Conservation (phyloP, 1,140 invertebrate genomes). For the Heliconius hermathena region DNA sequence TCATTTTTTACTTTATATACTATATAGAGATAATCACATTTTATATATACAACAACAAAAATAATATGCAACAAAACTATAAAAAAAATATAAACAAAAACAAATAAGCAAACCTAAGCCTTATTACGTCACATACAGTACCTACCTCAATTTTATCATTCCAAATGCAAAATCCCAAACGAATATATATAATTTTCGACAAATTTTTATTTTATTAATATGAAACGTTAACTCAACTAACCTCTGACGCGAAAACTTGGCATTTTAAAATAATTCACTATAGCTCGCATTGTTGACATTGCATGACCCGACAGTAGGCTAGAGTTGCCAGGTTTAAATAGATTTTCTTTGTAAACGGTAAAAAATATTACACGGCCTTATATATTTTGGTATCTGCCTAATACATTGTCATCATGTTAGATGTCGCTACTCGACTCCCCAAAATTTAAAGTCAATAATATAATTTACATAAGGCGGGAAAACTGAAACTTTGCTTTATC, state of each 20-base stretch:
- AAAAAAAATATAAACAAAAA: not conserved
- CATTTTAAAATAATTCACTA: slow-evolving; percentile 18
- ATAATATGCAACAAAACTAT: not conserved
- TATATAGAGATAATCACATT: no score
- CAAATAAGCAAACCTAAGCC: slow-evolving; percentile 10
- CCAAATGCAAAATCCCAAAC: slow-evolving; percentile 4
- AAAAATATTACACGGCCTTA: not conserved
- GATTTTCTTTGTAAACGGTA: not conserved
- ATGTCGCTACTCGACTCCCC: not conserved
- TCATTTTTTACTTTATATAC: no score
- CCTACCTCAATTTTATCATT: slow-evolving; percentile 13
- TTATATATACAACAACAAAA: not conserved
- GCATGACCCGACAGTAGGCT: slow-evolving; percentile 1
- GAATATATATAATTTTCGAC: not conserved
- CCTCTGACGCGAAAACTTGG: slow-evolving; percentile 15
- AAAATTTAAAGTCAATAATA: not conserved
- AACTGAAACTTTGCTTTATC: not conserved
- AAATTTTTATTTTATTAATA: slow-evolving; percentile 13
- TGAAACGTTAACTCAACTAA: slow-evolving; percentile 10
- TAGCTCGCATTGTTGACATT: slow-evolving; percentile 28
- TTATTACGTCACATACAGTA: slow-evolving; percentile 4
- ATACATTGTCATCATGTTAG: not conserved
- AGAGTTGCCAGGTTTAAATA: slow-evolving; percentile 9
- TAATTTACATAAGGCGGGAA: not conserved
- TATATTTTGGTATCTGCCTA: not conserved